Evolutionary conservation across 2,113 vertebrate species (phyloP).

Genomic region (Gopherus evgoodei): DNA sequence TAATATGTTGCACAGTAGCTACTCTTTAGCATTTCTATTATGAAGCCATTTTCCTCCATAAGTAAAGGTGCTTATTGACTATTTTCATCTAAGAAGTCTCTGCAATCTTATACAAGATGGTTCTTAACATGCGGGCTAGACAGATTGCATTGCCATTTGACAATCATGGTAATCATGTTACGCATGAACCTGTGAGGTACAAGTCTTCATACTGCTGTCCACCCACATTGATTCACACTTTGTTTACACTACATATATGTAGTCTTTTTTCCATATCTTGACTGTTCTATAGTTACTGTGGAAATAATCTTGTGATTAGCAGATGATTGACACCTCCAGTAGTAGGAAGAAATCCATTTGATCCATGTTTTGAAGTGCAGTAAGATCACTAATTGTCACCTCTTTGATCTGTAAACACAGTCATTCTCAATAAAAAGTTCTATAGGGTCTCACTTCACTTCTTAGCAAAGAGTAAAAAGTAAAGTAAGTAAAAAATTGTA

Average conservation of each 20-base stretch:
- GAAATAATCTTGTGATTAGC: neutral
- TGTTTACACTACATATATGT: neutral
- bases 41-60: slow-evolving; percentile 24
- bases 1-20: neutral
- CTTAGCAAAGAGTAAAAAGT: neutral
- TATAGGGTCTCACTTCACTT: neutral
- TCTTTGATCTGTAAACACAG: neutral
- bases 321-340: neutral
- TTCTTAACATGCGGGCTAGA: neutral
- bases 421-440: neutral
- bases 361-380: neutral
- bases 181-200: neutral
- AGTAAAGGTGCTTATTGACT: neutral
- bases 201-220: neutral
- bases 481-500: neutral
- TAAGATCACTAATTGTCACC: neutral
- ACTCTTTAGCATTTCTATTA: neutral
- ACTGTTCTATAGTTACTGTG: neutral
- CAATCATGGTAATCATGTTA: neutral
- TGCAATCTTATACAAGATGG: slow-evolving; percentile 1
- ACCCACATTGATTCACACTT: neutral
- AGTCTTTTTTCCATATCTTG: neutral
- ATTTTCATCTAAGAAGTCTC: slow-evolving; percentile 15
- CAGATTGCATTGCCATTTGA: neutral
- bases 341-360: neutral